Evolutionary conservation across 2,797 vertebrate genomes (phyloP).

Genomic region (Psittacula derbiana): DNA sequence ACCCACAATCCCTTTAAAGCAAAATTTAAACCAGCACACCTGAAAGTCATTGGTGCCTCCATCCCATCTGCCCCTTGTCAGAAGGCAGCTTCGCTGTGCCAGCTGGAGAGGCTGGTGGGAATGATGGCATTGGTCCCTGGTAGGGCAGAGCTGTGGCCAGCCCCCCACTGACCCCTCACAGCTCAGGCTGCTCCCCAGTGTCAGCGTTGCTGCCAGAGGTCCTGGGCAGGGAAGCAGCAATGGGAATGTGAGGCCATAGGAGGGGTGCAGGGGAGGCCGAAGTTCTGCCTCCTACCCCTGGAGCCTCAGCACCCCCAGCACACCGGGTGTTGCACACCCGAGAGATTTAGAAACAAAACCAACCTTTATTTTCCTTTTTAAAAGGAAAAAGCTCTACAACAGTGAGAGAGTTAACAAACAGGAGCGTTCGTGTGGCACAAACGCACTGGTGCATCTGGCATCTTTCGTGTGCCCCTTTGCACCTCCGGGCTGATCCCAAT

Average conservation of each 20-base stretch:
- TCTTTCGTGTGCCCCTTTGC: fast-evolving
- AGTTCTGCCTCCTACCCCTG: not conserved
- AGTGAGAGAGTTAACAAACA: not conserved
- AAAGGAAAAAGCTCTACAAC: not conserved
- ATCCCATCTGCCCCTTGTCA: fast-evolving
- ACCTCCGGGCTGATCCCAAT: not conserved
- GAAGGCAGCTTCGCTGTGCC: fast-evolving
- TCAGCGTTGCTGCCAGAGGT: not conserved
- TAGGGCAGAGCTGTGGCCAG: not conserved
- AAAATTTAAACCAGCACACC: not conserved
- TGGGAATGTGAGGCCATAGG: not conserved
- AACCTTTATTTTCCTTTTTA: not conserved
- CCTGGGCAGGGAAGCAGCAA: fast-evolving
- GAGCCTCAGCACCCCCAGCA: not conserved
- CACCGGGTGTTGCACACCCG: not conserved
- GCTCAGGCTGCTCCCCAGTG: not conserved
- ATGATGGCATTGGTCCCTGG: not conserved
- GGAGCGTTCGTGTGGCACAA: not conserved
- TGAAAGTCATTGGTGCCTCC: not conserved
- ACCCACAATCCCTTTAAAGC: not conserved
- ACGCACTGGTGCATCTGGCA: fast-evolving
- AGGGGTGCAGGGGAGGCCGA: fast-evolving
- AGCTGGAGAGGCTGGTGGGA: fast-evolving
- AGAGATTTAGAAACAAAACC: not conserved
- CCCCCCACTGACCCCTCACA: not conserved